Evolutionary conservation across 2,888 invertebrate species (phyloP).

Genomic region (Branchipolynoe longqiensis): DNA sequence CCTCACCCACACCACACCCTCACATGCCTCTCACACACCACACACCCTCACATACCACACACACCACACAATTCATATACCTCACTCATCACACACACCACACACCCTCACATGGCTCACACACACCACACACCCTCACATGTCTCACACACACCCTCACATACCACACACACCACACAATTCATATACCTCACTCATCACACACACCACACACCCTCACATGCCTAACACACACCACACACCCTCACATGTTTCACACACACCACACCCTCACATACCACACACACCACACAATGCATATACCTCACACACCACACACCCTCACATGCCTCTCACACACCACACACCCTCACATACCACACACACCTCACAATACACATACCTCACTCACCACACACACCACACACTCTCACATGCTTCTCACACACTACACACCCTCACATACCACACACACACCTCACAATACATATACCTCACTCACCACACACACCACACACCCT

Average conservation of each 20-base stretch:
- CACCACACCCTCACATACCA: background rate
- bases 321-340: no score
- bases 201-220: background rate
- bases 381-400: background rate
- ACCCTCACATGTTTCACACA: background rate
- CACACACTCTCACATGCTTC: no score
- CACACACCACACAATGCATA: background rate
- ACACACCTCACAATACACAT: background rate
- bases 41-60: background rate
- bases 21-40: background rate
- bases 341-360: background rate
- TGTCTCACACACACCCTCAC: background rate
- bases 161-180: background rate
- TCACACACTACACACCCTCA: background rate
- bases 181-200: no score
- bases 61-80: background rate
- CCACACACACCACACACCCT: background rate
- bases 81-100: no score
- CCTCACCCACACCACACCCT: background rate
- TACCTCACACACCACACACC: no score
- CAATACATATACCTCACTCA: background rate
- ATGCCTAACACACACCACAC: background rate
- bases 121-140: background rate
- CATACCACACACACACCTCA: background rate
- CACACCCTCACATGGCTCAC: background rate